phyloP scores from a whole-genome alignment of 1,140 invertebrate species.

The Grapholita molesta region DNA sequence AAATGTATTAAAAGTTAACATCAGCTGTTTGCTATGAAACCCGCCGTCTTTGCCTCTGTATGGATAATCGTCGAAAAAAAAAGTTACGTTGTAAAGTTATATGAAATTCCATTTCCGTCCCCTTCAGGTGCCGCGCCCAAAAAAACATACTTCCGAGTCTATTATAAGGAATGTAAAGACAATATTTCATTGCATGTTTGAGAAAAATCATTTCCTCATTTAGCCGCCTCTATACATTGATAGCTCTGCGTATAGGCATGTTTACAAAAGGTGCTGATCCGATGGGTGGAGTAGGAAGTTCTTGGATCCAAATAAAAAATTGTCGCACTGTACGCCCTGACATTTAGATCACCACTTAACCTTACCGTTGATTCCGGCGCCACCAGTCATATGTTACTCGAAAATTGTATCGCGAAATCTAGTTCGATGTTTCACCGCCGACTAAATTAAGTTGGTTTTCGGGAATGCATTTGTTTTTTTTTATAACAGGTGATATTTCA shows the following conservation, averaged over 20 bases:
- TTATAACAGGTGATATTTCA: background rate
- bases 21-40: no score
- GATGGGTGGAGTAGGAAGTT: conserved; percentile 56
- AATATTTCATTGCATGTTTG: no score
- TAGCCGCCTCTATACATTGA: background rate
- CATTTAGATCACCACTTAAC: conserved; percentile 33
- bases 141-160: no score
- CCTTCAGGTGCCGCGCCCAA: no score
- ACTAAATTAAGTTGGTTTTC: background rate
- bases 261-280: conserved; percentile 26
- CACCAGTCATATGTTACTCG: background rate
- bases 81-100: no score
- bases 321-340: conserved; percentile 29
- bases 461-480: conserved; percentile 1
- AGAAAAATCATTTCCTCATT: no score
- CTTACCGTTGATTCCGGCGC: background rate
- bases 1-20: no score
- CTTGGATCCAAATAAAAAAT: conserved; percentile 39
- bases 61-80: no score
- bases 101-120: no score
- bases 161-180: no score
- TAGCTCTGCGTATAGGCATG: background rate
- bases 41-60: no score
- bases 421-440: background rate
- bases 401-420: background rate